Conservation (phyloP, 2,888 invertebrate species). For the Pristionchus japonicus region DNA sequence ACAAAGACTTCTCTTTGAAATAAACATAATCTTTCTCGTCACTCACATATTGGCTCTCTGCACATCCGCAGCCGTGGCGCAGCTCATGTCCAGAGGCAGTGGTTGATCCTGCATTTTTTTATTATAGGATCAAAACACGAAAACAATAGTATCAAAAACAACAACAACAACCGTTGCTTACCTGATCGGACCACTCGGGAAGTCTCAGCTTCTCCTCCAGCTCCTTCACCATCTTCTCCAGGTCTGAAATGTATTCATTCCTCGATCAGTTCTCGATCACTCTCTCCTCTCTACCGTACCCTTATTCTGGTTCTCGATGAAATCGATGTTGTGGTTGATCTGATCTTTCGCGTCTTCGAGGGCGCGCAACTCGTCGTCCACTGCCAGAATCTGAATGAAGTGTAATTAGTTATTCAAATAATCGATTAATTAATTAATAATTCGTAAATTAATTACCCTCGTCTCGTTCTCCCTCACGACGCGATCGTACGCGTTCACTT, state of each 20-base stretch:
- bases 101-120: not conserved
- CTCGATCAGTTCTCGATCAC: not conserved
- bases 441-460: slow-evolving; percentile 35
- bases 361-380: slow-evolving; percentile 53
- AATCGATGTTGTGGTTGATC: slow-evolving; percentile 56
- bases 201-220: slow-evolving; percentile 56
- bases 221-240: slow-evolving; percentile 54
- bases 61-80: slow-evolving; percentile 55
- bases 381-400: slow-evolving; percentile 50
- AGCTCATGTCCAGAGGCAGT: slow-evolving; percentile 49
- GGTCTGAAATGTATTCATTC: slow-evolving; percentile 46
- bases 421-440: not conserved
- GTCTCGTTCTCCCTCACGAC: slow-evolving; percentile 51
- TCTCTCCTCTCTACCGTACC: slow-evolving; percentile 24
- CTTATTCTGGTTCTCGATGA: slow-evolving; percentile 59
- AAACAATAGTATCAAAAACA: not conserved
- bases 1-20: too few relatives aligned
- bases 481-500: slow-evolving; percentile 53
- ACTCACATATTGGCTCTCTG: slow-evolving; percentile 58
- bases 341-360: slow-evolving; percentile 58
- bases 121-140: not conserved
- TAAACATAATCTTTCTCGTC: not conserved
- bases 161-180: too few relatives aligned
- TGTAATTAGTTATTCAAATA: not conserved
- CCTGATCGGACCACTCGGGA: slow-evolving; percentile 53